Conservation (phyloP, 2,888 invertebrate genomes). For the Limnephilus marmoratus region DNA sequence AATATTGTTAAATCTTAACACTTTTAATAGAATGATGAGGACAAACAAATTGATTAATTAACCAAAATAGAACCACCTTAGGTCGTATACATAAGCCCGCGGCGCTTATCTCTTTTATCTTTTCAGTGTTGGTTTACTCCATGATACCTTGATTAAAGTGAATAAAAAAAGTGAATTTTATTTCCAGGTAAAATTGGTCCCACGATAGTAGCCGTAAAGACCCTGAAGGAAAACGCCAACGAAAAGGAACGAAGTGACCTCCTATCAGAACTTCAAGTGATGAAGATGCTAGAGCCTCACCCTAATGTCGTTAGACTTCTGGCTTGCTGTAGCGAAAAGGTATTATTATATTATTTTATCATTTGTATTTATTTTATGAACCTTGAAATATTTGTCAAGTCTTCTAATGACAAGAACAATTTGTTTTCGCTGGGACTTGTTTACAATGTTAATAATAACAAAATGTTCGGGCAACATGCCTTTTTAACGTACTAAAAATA, state of each 20-base stretch:
- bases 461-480: too few relatives aligned
- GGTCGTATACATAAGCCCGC: too few relatives aligned
- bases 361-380: not conserved
- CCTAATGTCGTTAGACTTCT: constrained; percentile 92
- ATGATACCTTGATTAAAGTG: not conserved
- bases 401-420: not conserved
- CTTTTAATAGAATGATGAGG: too few relatives aligned
- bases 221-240: constrained; percentile 93
- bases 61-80: too few relatives aligned
- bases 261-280: constrained; percentile 91
- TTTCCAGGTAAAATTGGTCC: constrained; percentile 82
- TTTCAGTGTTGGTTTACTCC: too few relatives aligned
- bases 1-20: too few relatives aligned
- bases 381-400: not conserved
- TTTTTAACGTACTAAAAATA: too few relatives aligned
- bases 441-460: too few relatives aligned
- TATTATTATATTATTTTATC: constrained; percentile 67
- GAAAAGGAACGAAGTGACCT: constrained; percentile 92
- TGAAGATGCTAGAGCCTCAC: constrained; percentile 94
- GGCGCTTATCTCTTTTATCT: too few relatives aligned
- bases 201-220: constrained; percentile 94
- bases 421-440: too few relatives aligned
- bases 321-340: constrained; percentile 92
- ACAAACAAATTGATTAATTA: too few relatives aligned
- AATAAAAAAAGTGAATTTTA: not conserved